Evolutionary conservation across 2,113 vertebrate genomes (phyloP).

Genomic region (Psammodynastes pulverulentus): DNA sequence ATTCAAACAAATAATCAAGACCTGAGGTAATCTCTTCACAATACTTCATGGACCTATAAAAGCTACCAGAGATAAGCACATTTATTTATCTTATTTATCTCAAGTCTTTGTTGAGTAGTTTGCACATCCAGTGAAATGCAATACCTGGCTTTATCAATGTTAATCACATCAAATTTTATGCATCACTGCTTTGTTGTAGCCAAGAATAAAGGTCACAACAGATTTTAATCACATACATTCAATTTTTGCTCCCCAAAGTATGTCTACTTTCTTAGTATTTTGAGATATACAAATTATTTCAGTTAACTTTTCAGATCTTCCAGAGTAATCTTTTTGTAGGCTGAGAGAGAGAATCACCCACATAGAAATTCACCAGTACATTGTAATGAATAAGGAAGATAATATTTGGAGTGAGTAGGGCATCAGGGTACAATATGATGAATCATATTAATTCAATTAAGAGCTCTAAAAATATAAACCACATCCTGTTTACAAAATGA

Average conservation of each 20-base stretch:
- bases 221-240: neutral
- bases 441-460: neutral
- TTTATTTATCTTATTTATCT: neutral
- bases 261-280: neutral
- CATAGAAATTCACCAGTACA: neutral
- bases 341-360: neutral
- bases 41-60: neutral
- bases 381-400: neutral
- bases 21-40: neutral
- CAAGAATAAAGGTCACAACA: constrained; percentile 31
- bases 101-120: neutral
- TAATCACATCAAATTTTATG: constrained; percentile 31
- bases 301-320: neutral
- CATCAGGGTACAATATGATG: neutral
- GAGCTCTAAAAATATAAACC: neutral
- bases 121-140: neutral
- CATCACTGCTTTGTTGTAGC: constrained; percentile 38
- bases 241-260: constrained; percentile 43
- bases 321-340: neutral
- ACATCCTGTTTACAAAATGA: neutral
- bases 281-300: neutral
- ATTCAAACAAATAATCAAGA: neutral
- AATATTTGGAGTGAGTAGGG: neutral
- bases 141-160: constrained; percentile 3
- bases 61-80: neutral